Percentiles rank a stretch among this genome's conserved stretches.
phyloP scores from a whole-genome alignment of 2,113 vertebrate species.

The Catharus minimus region DNA sequence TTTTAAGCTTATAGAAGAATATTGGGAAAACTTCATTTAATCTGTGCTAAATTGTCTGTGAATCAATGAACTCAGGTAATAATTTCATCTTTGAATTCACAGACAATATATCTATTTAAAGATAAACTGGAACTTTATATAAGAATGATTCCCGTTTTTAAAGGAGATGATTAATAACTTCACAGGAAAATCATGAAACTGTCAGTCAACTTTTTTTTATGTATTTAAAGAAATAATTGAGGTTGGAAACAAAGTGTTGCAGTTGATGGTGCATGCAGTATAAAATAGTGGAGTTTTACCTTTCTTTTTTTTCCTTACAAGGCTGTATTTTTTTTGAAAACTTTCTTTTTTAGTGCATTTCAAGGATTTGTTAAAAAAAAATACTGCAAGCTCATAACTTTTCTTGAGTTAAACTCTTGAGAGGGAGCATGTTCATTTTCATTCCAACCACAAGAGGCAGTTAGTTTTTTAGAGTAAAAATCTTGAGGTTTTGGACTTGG shows the following conservation, averaged over 20 bases:
- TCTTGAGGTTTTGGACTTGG: constrained; percentile 8
- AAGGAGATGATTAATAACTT: neutral
- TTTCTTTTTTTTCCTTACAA: neutral
- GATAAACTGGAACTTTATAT: constrained; percentile 37
- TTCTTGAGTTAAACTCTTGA: constrained; percentile 14
- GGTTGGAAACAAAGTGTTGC: neutral
- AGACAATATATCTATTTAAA: constrained; percentile 26
- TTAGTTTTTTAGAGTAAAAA: neutral
- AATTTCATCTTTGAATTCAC: constrained; percentile 23
- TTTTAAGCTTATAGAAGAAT: constrained; percentile 50
- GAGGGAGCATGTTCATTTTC: constrained; percentile 64
- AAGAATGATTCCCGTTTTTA: constrained; percentile 37
- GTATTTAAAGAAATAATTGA: constrained; percentile 6
- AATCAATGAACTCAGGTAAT: constrained; percentile 77
- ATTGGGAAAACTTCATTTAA: constrained; percentile 14
- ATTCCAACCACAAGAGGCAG: constrained; percentile 1
- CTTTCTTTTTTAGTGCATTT: constrained; percentile 25
- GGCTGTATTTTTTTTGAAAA: neutral
- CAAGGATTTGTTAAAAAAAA: constrained; percentile 3
- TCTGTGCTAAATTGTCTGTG: constrained; percentile 44
- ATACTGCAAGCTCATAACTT: neutral
- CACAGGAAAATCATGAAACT: neutral
- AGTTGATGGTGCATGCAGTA: constrained; percentile 25
- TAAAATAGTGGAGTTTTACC: neutral
- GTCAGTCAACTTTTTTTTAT: constrained; percentile 2